Percentiles rank a stretch among this genome's conserved stretches.
Conservation (phyloP, 2,888 invertebrate species). For the Aromia moschata region DNA sequence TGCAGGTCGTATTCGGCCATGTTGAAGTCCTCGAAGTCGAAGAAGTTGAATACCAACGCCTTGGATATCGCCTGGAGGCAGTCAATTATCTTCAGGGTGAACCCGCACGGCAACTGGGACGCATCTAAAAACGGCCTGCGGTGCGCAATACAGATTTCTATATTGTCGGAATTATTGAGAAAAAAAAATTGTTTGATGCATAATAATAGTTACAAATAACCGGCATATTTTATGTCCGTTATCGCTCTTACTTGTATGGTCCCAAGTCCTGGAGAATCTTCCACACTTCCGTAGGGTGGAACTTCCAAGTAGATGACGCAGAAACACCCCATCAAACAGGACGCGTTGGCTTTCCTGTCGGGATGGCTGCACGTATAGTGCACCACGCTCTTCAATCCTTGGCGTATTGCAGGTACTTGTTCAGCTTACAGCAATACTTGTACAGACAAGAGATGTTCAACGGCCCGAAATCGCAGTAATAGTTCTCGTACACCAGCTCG, state of each 20-base stretch:
- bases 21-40: conserved; percentile 85
- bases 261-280: conserved; percentile 69
- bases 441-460: conserved; percentile 87
- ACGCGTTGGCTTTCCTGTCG: conserved; percentile 84
- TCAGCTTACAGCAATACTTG: conserved; percentile 81
- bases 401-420: conserved; percentile 75
- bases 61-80: conserved; percentile 74
- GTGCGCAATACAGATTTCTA: too few species aligned
- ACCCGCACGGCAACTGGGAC: conserved; percentile 77
- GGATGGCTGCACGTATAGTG: conserved; percentile 82
- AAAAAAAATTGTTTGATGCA: too few species aligned
- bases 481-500: conserved; percentile 83
- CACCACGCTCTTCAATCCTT: conserved; percentile 76
- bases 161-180: too few species aligned
- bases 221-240: neutral
- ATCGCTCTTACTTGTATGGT: conserved; percentile 53
- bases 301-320: conserved; percentile 77
- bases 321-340: conserved; percentile 85
- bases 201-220: too few species aligned
- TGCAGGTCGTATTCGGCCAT: conserved; percentile 83
- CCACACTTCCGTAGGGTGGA: conserved; percentile 75
- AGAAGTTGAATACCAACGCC: conserved; percentile 78
- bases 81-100: conserved; percentile 76
- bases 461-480: conserved; percentile 91
- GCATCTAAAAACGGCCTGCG: conserved; percentile 79